Evolutionary conservation across 2,797 vertebrate genomes (phyloP).

Genomic region (Synaphobranchus kaupii): DNA sequence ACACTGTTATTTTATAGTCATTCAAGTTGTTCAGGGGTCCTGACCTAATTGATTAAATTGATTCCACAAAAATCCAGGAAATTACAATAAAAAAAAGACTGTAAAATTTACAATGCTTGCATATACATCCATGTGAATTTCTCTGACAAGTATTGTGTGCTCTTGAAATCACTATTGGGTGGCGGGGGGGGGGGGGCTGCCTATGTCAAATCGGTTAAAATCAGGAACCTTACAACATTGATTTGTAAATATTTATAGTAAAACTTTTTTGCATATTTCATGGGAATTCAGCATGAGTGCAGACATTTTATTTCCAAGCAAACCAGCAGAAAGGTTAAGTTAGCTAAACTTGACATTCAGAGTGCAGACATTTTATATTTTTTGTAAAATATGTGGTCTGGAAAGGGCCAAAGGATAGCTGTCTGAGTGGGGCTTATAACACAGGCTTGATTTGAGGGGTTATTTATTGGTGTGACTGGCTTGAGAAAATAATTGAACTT

Average conservation of each 20-base stretch:
- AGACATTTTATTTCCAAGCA: background rate
- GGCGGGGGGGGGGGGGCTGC: too few relatives aligned
- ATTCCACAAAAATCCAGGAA: background rate
- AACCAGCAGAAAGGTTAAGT: background rate
- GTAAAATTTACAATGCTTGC: background rate
- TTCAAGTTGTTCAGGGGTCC: background rate
- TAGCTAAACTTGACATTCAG: background rate
- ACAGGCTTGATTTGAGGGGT: too few relatives aligned
- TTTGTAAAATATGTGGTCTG: background rate
- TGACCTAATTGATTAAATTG: background rate
- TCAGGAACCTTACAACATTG: background rate
- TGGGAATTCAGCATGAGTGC: background rate
- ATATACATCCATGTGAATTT: background rate
- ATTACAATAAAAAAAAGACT: background rate
- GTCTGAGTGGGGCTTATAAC: too few relatives aligned
- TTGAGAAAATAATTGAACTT: too few relatives aligned
- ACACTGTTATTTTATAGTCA: background rate
- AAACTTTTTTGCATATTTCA: background rate
- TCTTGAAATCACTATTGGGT: background rate
- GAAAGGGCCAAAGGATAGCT: background rate
- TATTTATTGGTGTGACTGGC: too few relatives aligned
- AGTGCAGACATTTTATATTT: too few relatives aligned
- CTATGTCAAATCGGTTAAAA: background rate
- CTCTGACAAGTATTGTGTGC: background rate
- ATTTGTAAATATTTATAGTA: background rate